phyloP scores from a whole-genome alignment of 2,113 vertebrate genomes.

The Podocnemis expansa region DNA sequence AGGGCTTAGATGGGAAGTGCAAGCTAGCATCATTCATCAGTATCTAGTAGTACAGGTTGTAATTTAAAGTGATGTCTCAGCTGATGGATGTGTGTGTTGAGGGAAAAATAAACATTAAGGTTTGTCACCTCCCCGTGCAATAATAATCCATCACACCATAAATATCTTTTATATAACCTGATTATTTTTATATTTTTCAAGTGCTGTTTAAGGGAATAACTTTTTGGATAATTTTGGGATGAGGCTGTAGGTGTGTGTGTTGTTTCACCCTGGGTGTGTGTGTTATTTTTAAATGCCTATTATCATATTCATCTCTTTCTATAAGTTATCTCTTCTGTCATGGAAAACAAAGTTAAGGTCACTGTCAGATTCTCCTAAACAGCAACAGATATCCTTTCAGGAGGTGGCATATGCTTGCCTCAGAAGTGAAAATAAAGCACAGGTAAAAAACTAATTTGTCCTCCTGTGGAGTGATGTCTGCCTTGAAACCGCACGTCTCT shows the following conservation, averaged over 20 bases:
- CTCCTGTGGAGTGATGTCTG: background rate
- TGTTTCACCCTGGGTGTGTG: background rate
- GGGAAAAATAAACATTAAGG: background rate
- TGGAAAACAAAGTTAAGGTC: background rate
- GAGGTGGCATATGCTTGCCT: background rate
- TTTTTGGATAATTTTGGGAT: background rate
- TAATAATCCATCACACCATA: background rate
- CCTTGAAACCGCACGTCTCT: background rate
- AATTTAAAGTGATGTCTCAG: background rate
- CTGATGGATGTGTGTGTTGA: background rate
- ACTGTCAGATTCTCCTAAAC: background rate
- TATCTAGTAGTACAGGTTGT: background rate
- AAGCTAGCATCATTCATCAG: background rate
- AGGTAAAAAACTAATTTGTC: background rate
- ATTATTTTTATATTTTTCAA: constrained; percentile 6
- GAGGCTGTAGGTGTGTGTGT: background rate
- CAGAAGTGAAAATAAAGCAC: background rate
- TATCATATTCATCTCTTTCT: constrained; percentile 48
- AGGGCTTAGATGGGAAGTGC: background rate
- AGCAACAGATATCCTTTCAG: background rate
- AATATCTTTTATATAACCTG: background rate
- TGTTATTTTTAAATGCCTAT: constrained; percentile 32
- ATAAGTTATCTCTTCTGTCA: background rate
- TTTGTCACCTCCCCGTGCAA: background rate
- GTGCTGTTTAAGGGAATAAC: background rate